Conservation (phyloP, 2,797 vertebrate genomes). For the Anguilla megastoma region DNA sequence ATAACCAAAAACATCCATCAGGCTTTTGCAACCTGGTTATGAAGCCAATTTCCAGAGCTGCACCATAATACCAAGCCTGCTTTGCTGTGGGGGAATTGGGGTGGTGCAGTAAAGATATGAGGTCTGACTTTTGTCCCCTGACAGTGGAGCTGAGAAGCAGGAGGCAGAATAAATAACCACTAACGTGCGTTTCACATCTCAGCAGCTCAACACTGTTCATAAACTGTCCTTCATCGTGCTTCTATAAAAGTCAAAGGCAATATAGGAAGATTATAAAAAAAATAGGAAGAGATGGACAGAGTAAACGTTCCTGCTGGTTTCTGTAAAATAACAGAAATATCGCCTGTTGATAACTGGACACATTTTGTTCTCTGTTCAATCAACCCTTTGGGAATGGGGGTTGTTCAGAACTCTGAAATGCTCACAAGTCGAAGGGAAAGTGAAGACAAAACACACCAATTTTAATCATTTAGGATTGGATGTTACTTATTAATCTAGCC, state of each 20-base stretch:
- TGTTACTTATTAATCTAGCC: too few relatives aligned
- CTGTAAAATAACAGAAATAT: background rate
- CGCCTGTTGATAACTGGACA: conserved; percentile 16
- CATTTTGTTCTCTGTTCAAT: background rate
- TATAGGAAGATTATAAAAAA: conserved; percentile 10
- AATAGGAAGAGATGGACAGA: background rate
- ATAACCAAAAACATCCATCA: background rate
- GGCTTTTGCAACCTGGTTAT: background rate
- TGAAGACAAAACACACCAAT: background rate
- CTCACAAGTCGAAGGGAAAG: background rate
- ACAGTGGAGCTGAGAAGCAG: background rate
- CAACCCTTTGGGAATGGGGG: background rate
- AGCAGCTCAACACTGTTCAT: background rate
- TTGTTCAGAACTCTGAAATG: background rate
- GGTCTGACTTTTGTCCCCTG: background rate
- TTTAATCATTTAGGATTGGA: background rate
- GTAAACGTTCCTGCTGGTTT: background rate
- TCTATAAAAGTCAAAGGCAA: conserved; percentile 16
- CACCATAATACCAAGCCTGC: background rate
- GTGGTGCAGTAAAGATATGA: background rate
- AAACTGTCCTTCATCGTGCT: background rate
- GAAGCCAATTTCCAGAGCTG: background rate
- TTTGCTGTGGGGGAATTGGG: background rate
- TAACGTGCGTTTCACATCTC: background rate
- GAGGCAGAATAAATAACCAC: background rate